Evolutionary conservation across 1,140 invertebrate species (phyloP), one percentile per base, ranked within the genome.

Genomic region (Steinernema khuongi): DNA sequence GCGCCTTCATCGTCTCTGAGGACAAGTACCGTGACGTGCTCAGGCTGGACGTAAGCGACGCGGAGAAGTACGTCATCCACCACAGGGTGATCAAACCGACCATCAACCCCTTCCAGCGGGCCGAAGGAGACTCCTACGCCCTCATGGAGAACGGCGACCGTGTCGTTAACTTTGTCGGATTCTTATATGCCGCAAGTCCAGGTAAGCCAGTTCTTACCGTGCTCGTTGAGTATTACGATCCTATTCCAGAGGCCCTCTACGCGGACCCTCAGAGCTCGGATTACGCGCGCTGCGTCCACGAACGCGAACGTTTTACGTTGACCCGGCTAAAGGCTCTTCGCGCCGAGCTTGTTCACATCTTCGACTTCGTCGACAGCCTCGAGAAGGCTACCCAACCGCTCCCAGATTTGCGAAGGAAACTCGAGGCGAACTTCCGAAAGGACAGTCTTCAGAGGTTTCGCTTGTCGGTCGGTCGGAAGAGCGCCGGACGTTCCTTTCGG

Each of bases 11-110:
- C 50, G 26, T 60, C 19, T 60, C 50, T 7, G 26, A 60, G 4
- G 50, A 60, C 50, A 60, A 60, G 22, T 60, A 60, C 50, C 50
- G 50, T 22, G 50, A 60, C 50, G 11, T 60, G 11, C 22, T 26
- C 7, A 60, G 2, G 22, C 14, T 60, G 11, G 22, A 17, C 11
- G 50, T 60, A 7, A 60, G 2, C 4, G 50, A 60, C 50, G 50
- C 50, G 50, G 50, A 60, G 50, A 60, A 26, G 26, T 60, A 60
- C 19, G 50, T 60, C 4, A 60, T 60, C 50, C 22, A 60, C 50
- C 14, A 60, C 19, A 7, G 50, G 7, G 50, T 60, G 14, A 60
- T 60, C 19, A 7, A 26, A 22, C 50, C 50, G 2, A 4, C 22
- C 11, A 26, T 60, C 11, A 14, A 22, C 26, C 50, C 50, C 50